Percentiles rank a stretch among this genome's conserved stretches.
These are phyloP conservation scores for Oppia nitens DNA, from an alignment of 1,140 invertebrate species.

Conservation along the genomic window DNA sequence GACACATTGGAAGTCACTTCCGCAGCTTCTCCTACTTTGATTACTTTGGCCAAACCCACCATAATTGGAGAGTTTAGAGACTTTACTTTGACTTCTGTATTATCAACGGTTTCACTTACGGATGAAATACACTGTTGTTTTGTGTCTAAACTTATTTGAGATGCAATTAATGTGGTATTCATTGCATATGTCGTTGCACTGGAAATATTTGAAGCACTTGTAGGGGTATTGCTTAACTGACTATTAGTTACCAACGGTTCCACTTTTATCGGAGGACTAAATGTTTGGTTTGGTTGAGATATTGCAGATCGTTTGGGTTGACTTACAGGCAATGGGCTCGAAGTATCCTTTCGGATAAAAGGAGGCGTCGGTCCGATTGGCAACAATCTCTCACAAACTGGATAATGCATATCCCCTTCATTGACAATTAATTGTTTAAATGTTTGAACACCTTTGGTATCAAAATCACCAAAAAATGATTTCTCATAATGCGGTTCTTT, in stretches of 20 bases:
- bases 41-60: background rate
- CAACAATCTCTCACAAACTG: constrained; percentile 19
- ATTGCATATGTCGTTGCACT: background rate
- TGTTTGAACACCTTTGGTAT: background rate
- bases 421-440: background rate
- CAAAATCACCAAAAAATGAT: background rate
- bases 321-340: background rate
- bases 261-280: background rate
- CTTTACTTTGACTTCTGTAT: background rate
- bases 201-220: background rate
- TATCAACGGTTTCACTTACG: background rate
- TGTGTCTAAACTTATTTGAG: background rate
- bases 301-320: background rate
- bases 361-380: constrained; percentile 17
- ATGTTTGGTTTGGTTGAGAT: background rate
- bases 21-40: background rate
- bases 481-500: background rate
- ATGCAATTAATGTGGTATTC: background rate
- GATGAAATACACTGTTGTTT: background rate
- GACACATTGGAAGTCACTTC: background rate
- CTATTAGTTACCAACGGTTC: background rate
- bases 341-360: background rate
- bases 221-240: background rate
- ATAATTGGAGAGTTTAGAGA: background rate
- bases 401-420: constrained; percentile 5